Evolutionary conservation across 2,888 invertebrate genomes (phyloP).

Genomic region (Scaeva pyrastri): DNA sequence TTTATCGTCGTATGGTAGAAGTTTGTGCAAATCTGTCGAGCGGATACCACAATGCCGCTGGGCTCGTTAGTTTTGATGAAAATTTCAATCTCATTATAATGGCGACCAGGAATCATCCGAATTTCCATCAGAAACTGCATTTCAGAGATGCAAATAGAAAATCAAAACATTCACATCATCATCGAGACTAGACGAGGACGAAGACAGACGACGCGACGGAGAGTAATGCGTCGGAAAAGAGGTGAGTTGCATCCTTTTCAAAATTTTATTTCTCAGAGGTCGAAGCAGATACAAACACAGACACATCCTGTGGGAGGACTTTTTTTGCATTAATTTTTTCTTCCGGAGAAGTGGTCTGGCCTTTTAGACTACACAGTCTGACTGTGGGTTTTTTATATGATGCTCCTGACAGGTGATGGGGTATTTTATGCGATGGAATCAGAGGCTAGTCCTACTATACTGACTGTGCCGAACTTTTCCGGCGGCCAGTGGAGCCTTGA

Average conservation of each 20-base stretch:
- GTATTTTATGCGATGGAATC: conserved; percentile 23
- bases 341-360: conserved; percentile 41
- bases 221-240: conserved; percentile 36
- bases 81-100: conserved; percentile 71
- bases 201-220: conserved; percentile 29
- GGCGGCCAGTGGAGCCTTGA: conserved; percentile 6
- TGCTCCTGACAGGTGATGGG: conserved; percentile 49
- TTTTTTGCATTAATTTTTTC: conserved; percentile 7
- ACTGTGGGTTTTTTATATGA: conserved; percentile 32
- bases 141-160: conserved; percentile 27
- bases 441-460: conserved; percentile 5
- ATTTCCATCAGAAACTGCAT: conserved; percentile 47
- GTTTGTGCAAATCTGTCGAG: conserved; percentile 37
- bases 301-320: conserved; percentile 4
- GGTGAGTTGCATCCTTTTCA: conserved; percentile 26
- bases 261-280: conserved; percentile 17
- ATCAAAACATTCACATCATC: conserved; percentile 35
- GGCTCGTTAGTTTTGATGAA: conserved; percentile 74
- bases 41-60: conserved; percentile 53
- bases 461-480: conserved; percentile 14
- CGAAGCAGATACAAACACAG: conserved; percentile 35
- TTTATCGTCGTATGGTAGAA: conserved; percentile 3
- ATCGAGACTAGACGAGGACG: conserved; percentile 13
- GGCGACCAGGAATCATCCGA: conserved; percentile 49
- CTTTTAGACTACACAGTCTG: conserved; percentile 28